A percentile compares a stretch with the other conserved stretches of the same genome.
phyloP scores from a whole-genome alignment of 2,888 invertebrate species.

The Euphydryas editha region DNA sequence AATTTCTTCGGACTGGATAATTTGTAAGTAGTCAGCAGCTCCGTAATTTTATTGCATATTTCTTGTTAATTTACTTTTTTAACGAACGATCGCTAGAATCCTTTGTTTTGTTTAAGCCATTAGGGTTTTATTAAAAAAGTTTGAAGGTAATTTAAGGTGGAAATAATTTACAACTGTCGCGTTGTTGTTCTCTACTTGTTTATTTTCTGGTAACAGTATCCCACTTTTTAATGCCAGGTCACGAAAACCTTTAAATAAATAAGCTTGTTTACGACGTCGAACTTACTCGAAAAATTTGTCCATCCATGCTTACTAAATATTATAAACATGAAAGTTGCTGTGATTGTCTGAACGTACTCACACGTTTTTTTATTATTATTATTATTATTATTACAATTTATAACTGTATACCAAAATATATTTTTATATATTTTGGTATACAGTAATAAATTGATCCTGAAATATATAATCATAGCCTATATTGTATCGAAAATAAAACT shows the following conservation, averaged over 20 bases:
- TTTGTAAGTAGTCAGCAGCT: background rate
- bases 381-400: too few species aligned
- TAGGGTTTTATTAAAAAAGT: constrained; percentile 22
- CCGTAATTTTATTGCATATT: background rate
- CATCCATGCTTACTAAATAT: background rate
- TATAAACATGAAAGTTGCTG: too few species aligned
- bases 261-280: background rate
- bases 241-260: constrained; percentile 3
- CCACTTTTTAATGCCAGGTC: constrained; percentile 3
- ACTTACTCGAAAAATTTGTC: background rate
- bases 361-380: too few species aligned
- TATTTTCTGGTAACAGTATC: constrained; percentile 1
- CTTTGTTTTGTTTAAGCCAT: constrained; percentile 6
- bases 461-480: too few species aligned
- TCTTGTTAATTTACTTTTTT: constrained; percentile 4
- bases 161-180: constrained; percentile 9
- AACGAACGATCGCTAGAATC: constrained; percentile 2
- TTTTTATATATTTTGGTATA: too few species aligned
- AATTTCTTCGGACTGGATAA: background rate
- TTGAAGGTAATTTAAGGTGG: constrained; percentile 10
- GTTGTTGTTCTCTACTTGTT: constrained; percentile 1
- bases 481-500: too few species aligned
- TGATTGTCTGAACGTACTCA: too few species aligned
- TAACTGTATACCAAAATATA: too few species aligned
- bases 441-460: too few species aligned